Evolutionary conservation across 2,888 invertebrate species (phyloP).

Genomic region (Drosophila paranaensis): DNA sequence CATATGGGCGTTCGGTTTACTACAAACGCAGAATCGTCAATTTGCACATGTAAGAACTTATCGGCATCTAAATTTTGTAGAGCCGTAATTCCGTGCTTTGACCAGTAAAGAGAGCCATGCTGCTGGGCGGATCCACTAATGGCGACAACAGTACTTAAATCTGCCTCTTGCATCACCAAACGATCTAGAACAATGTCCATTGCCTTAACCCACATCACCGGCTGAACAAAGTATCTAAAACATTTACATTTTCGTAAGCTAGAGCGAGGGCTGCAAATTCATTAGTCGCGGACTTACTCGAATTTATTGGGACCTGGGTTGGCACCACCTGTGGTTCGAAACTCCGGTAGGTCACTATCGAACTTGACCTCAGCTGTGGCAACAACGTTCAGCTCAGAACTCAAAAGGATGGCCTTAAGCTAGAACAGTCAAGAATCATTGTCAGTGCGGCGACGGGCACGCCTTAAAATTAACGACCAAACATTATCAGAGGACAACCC

Average conservation of each 20-base stretch:
- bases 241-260: constrained; percentile 68
- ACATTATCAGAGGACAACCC: constrained; percentile 21
- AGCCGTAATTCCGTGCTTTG: constrained; percentile 88
- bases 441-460: constrained; percentile 31
- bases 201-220: constrained; percentile 98
- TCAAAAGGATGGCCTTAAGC: constrained; percentile 95
- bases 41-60: constrained; percentile 93
- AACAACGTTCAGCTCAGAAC: constrained; percentile 89
- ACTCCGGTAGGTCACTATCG: constrained; percentile 97
- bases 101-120: constrained; percentile 99
- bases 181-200: constrained; percentile 95
- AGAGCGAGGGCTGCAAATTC: background rate
- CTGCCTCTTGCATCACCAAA: constrained; percentile 91
- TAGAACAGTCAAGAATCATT: constrained; percentile 85
- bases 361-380: constrained; percentile 94
- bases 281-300: constrained; percentile 71
- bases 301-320: constrained; percentile 85
- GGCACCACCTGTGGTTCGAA: constrained; percentile 88
- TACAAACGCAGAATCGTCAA: constrained; percentile 91
- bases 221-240: constrained; percentile 90
- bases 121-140: constrained; percentile 98
- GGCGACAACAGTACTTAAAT: constrained; percentile 92
- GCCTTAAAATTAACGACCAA: constrained; percentile 66
- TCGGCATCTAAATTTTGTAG: constrained; percentile 89
- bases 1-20: constrained; percentile 94